Conservation (phyloP, 1,140 invertebrate genomes). For the Caerostris extrusa region DNA sequence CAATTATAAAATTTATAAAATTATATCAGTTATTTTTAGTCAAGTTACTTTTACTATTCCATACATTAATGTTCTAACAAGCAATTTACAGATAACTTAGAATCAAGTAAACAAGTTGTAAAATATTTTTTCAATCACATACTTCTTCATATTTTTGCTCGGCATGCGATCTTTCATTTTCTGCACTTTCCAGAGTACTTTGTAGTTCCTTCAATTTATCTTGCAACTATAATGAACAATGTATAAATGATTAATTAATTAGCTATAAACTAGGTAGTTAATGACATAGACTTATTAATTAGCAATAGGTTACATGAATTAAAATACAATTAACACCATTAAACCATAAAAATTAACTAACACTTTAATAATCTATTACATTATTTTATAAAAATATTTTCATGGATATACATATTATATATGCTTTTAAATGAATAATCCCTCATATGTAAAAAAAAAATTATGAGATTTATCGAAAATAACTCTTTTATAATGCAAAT, state of each 20-base stretch:
- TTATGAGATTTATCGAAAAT: background rate
- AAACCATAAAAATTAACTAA: too few species aligned
- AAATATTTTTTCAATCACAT: background rate
- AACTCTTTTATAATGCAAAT: background rate
- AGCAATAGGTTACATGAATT: too few species aligned
- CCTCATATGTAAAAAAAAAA: background rate
- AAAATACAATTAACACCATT: too few species aligned
- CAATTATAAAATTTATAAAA: too few species aligned
- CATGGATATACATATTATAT: background rate
- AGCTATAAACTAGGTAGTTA: too few species aligned
- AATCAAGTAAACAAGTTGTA: background rate
- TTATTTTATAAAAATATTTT: background rate
- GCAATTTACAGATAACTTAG: too few species aligned
- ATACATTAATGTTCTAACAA: too few species aligned
- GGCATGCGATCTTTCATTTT: constrained; percentile 72
- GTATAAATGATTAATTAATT: background rate
- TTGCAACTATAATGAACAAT: constrained; percentile 67
- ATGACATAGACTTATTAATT: too few species aligned
- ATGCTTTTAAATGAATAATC: background rate
- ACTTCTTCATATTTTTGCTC: constrained; percentile 76
- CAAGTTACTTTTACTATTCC: too few species aligned
- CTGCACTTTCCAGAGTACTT: constrained; percentile 68
- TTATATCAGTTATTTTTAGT: too few species aligned
- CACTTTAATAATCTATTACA: background rate
- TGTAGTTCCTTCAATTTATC: constrained; percentile 76